A percentile compares a stretch with the other conserved stretches of the same genome.
Evolutionary conservation across 2,113 vertebrate genomes (phyloP).

Genomic region (Orycteropus afer): DNA sequence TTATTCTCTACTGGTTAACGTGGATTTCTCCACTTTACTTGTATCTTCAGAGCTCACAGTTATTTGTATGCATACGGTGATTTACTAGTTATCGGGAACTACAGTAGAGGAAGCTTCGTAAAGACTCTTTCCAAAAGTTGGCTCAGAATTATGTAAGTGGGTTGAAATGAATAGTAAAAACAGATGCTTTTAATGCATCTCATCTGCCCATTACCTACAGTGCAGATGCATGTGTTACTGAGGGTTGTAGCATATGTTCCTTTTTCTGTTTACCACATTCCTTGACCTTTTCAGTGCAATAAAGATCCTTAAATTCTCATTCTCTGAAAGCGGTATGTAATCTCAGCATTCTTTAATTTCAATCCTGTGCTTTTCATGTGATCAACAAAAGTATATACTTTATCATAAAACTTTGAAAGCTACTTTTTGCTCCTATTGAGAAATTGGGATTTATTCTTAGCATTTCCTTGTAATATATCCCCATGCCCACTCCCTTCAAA

Average conservation of each 20-base stretch:
- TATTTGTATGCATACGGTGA: background rate
- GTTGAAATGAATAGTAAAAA: constrained; percentile 67
- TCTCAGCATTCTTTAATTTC: constrained; percentile 20
- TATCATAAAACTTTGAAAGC: background rate
- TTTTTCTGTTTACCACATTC: constrained; percentile 2
- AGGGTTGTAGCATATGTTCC: background rate
- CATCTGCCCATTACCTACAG: constrained; percentile 64
- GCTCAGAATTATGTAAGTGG: constrained; percentile 61
- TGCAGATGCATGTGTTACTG: background rate
- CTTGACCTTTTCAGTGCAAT: background rate
- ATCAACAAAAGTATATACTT: constrained; percentile 10
- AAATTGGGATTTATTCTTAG: background rate
- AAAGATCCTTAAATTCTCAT: background rate
- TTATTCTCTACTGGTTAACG: background rate
- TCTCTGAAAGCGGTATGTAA: background rate
- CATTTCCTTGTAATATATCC: background rate
- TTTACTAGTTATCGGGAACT: constrained; percentile 10
- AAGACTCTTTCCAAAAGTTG: constrained; percentile 59
- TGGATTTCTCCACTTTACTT: constrained; percentile 22
- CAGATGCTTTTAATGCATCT: constrained; percentile 70
- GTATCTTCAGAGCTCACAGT: background rate
- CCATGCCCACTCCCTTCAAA: background rate
- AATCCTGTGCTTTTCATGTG: constrained; percentile 12
- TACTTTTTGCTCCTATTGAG: constrained; percentile 22
- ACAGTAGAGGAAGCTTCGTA: constrained; percentile 52